These are phyloP conservation scores for Eupithecia inturbata DNA, from an alignment of 2,888 invertebrate genomes.

Conservation along the genomic window DNA sequence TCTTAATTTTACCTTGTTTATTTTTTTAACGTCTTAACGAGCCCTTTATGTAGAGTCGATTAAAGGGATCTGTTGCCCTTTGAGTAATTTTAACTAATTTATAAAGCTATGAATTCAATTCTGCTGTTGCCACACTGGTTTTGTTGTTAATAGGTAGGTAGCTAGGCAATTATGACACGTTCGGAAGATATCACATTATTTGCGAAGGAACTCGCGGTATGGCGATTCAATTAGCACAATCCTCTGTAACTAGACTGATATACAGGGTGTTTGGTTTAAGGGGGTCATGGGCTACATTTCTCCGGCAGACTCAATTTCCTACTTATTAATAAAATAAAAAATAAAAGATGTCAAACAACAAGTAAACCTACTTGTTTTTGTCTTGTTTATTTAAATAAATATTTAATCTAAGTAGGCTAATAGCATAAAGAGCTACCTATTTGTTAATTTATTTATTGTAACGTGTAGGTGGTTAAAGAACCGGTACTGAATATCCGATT, in stretches of 20 bases:
- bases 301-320: too few species aligned
- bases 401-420: neutral
- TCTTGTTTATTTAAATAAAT: neutral
- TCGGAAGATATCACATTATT: neutral
- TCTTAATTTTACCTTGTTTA: too few species aligned
- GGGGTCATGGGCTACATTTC: too few species aligned
- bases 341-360: neutral
- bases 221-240: conserved; percentile 4
- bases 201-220: neutral
- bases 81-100: neutral
- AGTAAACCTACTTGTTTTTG: neutral
- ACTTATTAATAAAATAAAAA: too few species aligned
- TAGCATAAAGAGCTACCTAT: neutral
- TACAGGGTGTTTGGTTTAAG: too few species aligned
- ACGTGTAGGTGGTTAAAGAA: neutral
- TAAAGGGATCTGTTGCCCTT: neutral
- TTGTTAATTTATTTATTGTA: neutral
- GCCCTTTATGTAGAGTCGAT: too few species aligned
- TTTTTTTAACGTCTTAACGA: too few species aligned
- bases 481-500: neutral
- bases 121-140: neutral
- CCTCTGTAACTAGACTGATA: too few species aligned
- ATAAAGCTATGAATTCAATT: neutral
- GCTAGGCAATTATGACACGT: neutral
- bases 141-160: neutral